A percentile compares a stretch with the other conserved stretches of the same genome.
These are phyloP conservation scores for Illadopsis cleaveri DNA, from an alignment of 2,113 vertebrate genomes.

Conservation along the genomic window DNA sequence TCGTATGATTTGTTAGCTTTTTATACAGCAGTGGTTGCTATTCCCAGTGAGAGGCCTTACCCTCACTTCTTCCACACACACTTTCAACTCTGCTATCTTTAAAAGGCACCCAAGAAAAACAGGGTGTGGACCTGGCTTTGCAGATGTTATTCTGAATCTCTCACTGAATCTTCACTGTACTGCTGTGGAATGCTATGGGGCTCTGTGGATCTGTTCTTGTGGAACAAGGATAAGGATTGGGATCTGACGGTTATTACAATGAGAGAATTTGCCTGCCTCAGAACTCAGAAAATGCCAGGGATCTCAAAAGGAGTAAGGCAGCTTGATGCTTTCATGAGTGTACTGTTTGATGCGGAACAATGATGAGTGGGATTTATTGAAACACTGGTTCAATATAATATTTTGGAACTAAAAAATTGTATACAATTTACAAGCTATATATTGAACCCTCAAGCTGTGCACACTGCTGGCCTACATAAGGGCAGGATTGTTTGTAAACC, in stretches of 20 bases:
- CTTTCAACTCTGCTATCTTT: neutral
- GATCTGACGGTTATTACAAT: neutral
- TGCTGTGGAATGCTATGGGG: neutral
- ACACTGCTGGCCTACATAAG: neutral
- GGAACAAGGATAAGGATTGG: neutral
- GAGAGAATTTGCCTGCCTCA: neutral
- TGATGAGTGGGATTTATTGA: neutral
- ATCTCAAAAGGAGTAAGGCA: neutral
- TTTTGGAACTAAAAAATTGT: conserved; percentile 2
- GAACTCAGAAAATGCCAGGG: neutral
- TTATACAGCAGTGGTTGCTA: neutral
- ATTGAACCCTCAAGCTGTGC: neutral
- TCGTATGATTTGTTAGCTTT: neutral
- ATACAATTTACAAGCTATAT: neutral
- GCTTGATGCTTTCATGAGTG: neutral
- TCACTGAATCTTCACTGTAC: neutral
- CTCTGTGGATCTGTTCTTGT: neutral
- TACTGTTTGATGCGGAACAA: neutral
- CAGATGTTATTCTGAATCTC: neutral
- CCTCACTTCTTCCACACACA: neutral
- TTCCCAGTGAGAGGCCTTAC: neutral
- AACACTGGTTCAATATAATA: neutral
- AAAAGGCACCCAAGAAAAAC: neutral
- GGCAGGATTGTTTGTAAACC: neutral
- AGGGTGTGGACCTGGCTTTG: neutral